Evolutionary conservation across 1,140 invertebrate genomes (phyloP), one percentile per base, ranked within the genome.

Genomic region (Gryllus bimaculatus): DNA sequence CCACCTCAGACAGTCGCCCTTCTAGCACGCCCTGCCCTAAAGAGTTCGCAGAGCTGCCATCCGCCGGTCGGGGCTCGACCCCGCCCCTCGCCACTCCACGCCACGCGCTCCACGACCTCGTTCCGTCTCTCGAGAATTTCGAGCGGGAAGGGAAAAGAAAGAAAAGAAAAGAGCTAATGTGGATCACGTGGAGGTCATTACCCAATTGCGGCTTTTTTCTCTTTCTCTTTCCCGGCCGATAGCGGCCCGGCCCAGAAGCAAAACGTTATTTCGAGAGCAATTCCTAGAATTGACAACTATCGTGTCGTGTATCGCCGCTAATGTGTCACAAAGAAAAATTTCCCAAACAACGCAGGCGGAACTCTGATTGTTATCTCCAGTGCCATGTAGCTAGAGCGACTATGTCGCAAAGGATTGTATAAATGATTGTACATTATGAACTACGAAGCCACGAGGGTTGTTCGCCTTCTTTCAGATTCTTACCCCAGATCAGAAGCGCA

Each of bases 291-390:
- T 66, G 54, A 66, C 54, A 66, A 66, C 10, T 1, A 66, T 66
- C 54, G 54, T 10, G 10, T 66, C 54, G 54, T 66, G 54, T 66
- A 66, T 66, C 54, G 54, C 54, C 54, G 54, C 54, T 66, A 66
- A 66, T 66, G 54, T 66, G 54, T 66, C 54, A 66, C 54, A 66
- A 66, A 66, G 54, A 66, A 66, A 66, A 66, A 66, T 66, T 66
- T 66, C 54, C 54, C 54, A 66, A 66, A 66, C 54, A 18, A 66
- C 18, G 10, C 2, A 66, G 54, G 54, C 54, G 54, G 54, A 66
- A 66, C 54, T 18, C 54, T 18, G 54, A 66, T 66, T 66, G 54
- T 66, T 66, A 66, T 66, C 54, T 10, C 10, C 54, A 18, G 54
- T 66, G 7, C 54, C 18, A 13, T 10, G 18, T 13, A 10, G 18